Evolutionary conservation across 1,140 invertebrate species (phyloP), one percentile per base, ranked within the genome.

Genomic region (Drosophila nasuta): DNA sequence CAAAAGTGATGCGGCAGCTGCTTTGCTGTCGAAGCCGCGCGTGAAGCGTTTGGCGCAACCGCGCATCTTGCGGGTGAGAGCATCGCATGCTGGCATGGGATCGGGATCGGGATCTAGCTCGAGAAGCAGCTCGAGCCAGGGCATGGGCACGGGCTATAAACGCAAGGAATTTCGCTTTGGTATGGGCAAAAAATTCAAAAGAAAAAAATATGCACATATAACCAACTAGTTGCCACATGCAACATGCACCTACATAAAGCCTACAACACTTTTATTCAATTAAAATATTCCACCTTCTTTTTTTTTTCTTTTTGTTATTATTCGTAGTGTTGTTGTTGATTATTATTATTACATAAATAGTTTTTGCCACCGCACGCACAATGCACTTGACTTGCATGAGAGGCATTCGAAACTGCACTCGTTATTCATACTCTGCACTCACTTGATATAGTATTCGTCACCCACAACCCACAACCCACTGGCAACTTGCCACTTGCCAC

Each of bases 141-240:
- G 54, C 65, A 68, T 62, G 66, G 66, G 57, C 59, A 62, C 56
- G 68, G 54, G 59, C 60, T 46, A 80, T 86, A 88, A 77, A 73
- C 86, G 82, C 79, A 92, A 94, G 93, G 93, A 93, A 65, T 94
- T 94, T 92, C 93, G 93, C 93, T 94, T 94, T 92, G 93, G 94
- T 93, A 93, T 93, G 77, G 94, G 75, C 70, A 67, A 93, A 93
- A 93, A 82, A 51, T 25, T 25, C 20, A 45, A 8, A 57, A 45
- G 77, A 82, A 63, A 13, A n/a, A 17, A 49, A 13, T 17, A 48
- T 11, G 20, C 2, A 17, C 35, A 38, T 10, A 20, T 38, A 38
- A 11, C 7, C n/a, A 49, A 56, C 43, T 11, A n/a, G 30, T 54
- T 45, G 43, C 48, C 38, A 43, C 45, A 41, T 38, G 35, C 35